Evolutionary conservation across 2,888 invertebrate species (phyloP).

Genomic region (Embidobia sp.): DNA sequence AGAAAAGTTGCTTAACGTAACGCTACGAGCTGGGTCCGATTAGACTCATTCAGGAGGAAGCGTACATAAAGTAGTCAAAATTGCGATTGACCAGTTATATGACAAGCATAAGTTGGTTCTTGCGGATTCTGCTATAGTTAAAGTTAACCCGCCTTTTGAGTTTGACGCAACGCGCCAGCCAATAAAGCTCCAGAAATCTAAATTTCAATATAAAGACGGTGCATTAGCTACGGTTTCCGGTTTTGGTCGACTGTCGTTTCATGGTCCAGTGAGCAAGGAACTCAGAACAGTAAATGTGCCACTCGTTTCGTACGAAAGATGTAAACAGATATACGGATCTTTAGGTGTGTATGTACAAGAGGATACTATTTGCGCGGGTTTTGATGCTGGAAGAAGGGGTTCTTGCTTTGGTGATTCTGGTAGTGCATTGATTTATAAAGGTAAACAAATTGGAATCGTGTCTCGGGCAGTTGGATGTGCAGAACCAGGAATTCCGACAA

Average conservation of each 20-base stretch:
- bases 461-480: constrained; percentile 36
- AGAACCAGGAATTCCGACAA: constrained; percentile 12
- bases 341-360: not conserved
- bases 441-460: constrained; percentile 30
- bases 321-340: not conserved
- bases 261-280: too few relatives aligned
- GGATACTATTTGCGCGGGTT: constrained; percentile 31
- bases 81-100: not conserved
- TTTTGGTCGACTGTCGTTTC: not conserved
- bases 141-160: constrained; percentile 7
- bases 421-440: too few relatives aligned
- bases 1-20: not conserved
- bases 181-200: not conserved
- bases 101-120: not conserved
- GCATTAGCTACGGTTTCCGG: constrained; percentile 9
- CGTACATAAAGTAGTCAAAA: not conserved
- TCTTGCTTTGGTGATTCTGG: constrained; percentile 42
- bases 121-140: not conserved
- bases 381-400: constrained; percentile 1
- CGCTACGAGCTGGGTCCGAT: constrained; percentile 31
- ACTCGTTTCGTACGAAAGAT: not conserved
- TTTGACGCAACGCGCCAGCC: not conserved
- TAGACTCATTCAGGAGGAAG: constrained; percentile 2
- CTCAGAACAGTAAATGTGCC: constrained; percentile 2
- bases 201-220: not conserved